Evolutionary conservation across 2,113 vertebrate genomes (phyloP).

Genomic region (Atherinomorus stipes): DNA sequence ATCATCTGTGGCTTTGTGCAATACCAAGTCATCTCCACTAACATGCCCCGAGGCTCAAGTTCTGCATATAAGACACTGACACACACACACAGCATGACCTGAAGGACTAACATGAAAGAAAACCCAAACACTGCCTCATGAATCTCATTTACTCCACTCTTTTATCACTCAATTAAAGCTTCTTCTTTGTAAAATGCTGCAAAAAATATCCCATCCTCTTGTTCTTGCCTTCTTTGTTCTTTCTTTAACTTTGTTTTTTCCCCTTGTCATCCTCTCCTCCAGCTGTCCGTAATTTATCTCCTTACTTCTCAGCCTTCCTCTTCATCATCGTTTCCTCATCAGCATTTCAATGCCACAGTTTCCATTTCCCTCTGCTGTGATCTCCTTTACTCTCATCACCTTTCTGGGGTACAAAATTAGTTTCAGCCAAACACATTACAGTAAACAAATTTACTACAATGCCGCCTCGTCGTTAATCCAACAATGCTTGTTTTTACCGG

Average conservation of each 20-base stretch:
- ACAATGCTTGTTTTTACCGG: not conserved
- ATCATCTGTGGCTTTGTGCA: not conserved
- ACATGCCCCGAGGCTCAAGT: slow-evolving; percentile 18
- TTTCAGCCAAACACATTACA: not conserved
- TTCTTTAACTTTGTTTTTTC: slow-evolving; percentile 30
- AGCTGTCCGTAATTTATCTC: slow-evolving; percentile 31
- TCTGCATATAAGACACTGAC: slow-evolving; percentile 11
- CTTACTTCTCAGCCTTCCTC: not conserved
- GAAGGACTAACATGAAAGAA: slow-evolving; percentile 45
- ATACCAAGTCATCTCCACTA: slow-evolving; percentile 7
- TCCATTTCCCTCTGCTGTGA: too few species aligned
- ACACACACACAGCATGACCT: slow-evolving; percentile 23
- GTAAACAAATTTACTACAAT: not conserved
- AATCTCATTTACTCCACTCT: slow-evolving; percentile 33
- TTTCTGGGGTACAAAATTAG: not conserved
- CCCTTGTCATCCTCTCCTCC: slow-evolving; percentile 1
- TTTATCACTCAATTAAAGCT: slow-evolving; percentile 16
- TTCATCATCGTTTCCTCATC: not conserved
- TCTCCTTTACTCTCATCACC: not conserved
- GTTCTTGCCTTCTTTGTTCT: slow-evolving; percentile 14
- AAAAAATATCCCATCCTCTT: slow-evolving; percentile 27
- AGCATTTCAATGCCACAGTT: not conserved
- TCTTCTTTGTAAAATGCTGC: slow-evolving; percentile 7
- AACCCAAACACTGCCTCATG: slow-evolving; percentile 2
- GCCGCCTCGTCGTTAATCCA: not conserved